Percentiles rank a stretch among this genome's conserved stretches.
Conservation (phyloP, 2,113 vertebrate species). For the Gymnarchus niloticus region DNA sequence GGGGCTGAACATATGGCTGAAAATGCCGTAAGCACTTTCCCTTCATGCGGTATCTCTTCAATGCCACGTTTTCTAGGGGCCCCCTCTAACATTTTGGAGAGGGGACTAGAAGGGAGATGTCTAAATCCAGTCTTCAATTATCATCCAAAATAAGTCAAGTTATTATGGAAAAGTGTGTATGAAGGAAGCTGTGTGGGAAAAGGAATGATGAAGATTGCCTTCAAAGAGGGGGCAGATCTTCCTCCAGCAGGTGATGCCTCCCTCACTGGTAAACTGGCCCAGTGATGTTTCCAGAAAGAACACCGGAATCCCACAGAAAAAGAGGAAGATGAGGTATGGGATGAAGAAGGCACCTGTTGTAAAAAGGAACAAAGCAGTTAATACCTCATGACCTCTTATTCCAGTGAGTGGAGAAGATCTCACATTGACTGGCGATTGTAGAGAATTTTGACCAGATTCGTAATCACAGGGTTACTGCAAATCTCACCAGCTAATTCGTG, state of each 20-base stretch:
- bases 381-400: neutral
- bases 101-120: neutral
- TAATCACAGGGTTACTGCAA: neutral
- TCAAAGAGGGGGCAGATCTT: constrained; percentile 88
- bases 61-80: too few species aligned
- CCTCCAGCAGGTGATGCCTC: constrained; percentile 85
- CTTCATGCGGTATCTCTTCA: too few species aligned
- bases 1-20: neutral
- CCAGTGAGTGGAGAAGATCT: neutral
- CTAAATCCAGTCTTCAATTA: neutral
- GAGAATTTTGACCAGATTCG: neutral
- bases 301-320: constrained; percentile 87
- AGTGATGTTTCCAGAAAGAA: constrained; percentile 86
- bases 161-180: neutral
- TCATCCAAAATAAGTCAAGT: neutral
- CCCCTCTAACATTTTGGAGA: neutral
- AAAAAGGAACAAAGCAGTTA: neutral
- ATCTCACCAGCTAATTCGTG: neutral
- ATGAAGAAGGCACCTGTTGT: constrained; percentile 89
- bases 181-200: neutral
- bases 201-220: constrained; percentile 61
- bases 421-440: neutral
- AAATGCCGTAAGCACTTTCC: too few species aligned
- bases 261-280: constrained; percentile 91
- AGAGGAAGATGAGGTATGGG: constrained; percentile 92